A percentile compares a stretch with the other conserved stretches of the same genome.
These are phyloP conservation scores for Epinephelus moara DNA, from an alignment of 2,113 vertebrate species.

Conservation along the genomic window DNA sequence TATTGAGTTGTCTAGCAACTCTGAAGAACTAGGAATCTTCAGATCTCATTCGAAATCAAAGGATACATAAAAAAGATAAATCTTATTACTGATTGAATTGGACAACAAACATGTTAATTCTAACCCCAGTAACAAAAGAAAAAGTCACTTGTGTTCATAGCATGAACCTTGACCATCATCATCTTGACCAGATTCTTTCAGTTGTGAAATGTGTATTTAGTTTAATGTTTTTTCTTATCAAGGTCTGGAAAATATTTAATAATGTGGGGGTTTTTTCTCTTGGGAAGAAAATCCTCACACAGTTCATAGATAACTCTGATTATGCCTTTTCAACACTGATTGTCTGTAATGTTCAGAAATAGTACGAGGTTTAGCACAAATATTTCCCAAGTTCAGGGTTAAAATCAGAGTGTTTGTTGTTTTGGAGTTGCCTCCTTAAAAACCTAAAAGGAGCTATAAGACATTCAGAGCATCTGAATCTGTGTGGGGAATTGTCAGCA, in stretches of 20 bases:
- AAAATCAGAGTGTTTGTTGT: neutral
- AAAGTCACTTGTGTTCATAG: neutral
- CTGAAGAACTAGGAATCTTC: neutral
- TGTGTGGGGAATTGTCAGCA: no score
- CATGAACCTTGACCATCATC: conserved; percentile 10
- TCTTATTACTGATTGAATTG: neutral
- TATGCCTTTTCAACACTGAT: no score
- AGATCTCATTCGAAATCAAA: neutral
- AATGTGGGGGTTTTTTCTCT: neutral
- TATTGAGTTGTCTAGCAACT: neutral
- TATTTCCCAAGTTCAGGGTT: neutral
- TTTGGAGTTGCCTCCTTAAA: neutral
- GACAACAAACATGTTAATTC: neutral
- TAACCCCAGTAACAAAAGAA: neutral
- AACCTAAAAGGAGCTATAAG: neutral
- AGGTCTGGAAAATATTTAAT: neutral
- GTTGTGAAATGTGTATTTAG: neutral
- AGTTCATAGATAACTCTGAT: neutral
- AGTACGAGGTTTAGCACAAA: neutral
- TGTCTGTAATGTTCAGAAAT: neutral
- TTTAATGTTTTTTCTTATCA: neutral
- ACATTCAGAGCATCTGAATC: no score
- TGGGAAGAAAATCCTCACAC: neutral
- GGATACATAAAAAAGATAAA: neutral
- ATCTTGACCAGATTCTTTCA: neutral